Evolutionary conservation across 2,113 vertebrate species (phyloP), one percentile per base, ranked within the genome.

Genomic region (Seriola rivoliana): DNA sequence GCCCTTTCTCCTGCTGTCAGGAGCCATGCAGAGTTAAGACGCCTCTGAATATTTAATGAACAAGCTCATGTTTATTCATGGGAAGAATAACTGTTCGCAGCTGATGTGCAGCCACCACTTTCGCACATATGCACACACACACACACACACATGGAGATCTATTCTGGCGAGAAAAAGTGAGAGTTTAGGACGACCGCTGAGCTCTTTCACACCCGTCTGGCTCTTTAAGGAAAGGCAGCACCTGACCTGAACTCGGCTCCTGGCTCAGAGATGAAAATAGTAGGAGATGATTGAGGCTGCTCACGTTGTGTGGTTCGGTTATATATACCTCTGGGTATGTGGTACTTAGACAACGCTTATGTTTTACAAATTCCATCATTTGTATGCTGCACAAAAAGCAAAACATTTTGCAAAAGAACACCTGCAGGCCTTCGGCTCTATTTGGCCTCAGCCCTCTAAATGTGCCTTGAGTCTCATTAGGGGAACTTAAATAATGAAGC

Each of bases 1-100:
- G 93, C 91, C 92, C 88, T 94, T 93, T 93, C 89, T 90, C 94
- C 93, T 81, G 92, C 94, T 93, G 92, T 91, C 91, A 94, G 89
- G 85, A 93, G 80, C 90, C 92, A 87, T 78, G 89, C 85, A 25
- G 93, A 84, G 93, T 93, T 93, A 93, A 93, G 92, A 92, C 66
- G 78, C 71, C 82, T 87, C 82, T 94, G 93, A 93, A 94, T 94
- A 93, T 91, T 94, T 93, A 93, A 94, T 93, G 91, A 93, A 55
- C 75, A 57, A 82, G 63, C 85, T 91, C 87, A 93, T 94, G 92
- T 92, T 93, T 94, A 94, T 94, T 94, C 92, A 94, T 89, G 72
- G 29, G 0, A 55, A 76, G 84, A 88, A 89, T 88, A 90, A 89
- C 84, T 79, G 87, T 93, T 92, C 21, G 9, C 81, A 78, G 79